phyloP scores from a whole-genome alignment of 2,888 invertebrate genomes.

The Cephus pulcher region DNA sequence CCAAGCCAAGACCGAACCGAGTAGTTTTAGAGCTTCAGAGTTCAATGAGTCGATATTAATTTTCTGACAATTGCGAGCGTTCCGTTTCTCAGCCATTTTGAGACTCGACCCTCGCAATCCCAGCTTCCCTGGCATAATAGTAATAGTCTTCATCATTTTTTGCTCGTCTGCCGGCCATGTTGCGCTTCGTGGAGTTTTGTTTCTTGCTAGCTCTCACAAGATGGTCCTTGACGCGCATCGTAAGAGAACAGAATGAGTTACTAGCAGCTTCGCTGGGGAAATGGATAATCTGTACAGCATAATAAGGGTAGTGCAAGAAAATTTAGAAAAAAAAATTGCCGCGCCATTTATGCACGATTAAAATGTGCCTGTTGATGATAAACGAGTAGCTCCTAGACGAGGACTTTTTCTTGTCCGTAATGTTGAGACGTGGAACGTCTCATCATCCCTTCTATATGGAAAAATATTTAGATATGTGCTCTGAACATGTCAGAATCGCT shows the following conservation, averaged over 20 bases:
- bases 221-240: not conserved
- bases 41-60: slow-evolving; percentile 41
- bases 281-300: not conserved
- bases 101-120: not conserved
- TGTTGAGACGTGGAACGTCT: not conserved
- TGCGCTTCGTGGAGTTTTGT: not conserved
- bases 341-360: not conserved
- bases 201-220: not conserved
- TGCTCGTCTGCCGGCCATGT: slow-evolving; percentile 4
- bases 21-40: slow-evolving; percentile 22
- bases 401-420: not conserved
- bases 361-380: not conserved
- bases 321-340: not conserved
- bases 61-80: slow-evolving; percentile 27
- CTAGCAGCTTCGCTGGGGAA: not conserved
- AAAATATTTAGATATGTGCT: not conserved
- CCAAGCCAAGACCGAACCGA: slow-evolving; percentile 13
- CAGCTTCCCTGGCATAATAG: not conserved
- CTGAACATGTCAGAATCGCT: not conserved
- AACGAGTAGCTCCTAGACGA: not conserved
- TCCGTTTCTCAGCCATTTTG: not conserved
- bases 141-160: slow-evolving; percentile 12
- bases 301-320: not conserved
- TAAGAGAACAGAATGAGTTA: not conserved
- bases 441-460: not conserved